Percentiles rank a stretch among this genome's conserved stretches.
phyloP scores from a whole-genome alignment of 2,888 invertebrate genomes.

The Morpho achilles region DNA sequence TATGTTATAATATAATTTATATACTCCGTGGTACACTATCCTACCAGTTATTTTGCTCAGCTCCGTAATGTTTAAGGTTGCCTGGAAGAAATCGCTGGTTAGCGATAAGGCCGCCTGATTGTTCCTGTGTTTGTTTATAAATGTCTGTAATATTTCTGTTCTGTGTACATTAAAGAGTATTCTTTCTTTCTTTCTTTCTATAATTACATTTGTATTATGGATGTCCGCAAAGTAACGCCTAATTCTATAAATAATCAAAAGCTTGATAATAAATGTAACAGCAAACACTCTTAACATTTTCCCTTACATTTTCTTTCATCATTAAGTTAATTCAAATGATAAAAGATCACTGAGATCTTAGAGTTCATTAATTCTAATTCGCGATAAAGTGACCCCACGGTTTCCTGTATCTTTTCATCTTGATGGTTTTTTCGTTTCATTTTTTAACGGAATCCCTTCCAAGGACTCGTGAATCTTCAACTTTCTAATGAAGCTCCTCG shows the following conservation, averaged over 20 bases:
- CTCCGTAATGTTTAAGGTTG: too few relatives aligned
- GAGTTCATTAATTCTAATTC: slow-evolving; percentile 4
- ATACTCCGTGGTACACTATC: too few relatives aligned
- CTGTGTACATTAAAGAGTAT: too few relatives aligned
- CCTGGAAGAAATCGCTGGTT: too few relatives aligned
- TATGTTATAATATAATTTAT: too few relatives aligned
- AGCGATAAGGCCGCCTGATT: too few relatives aligned
- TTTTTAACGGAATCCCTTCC: slow-evolving; percentile 25
- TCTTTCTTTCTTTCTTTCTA: too few relatives aligned
- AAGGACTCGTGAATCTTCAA: slow-evolving; percentile 23
- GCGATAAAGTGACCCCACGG: slow-evolving; percentile 1
- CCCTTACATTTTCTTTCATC: slow-evolving; percentile 7
- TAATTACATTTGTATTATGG: too few relatives aligned
- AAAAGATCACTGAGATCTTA: slow-evolving; percentile 2
- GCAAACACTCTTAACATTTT: slow-evolving; percentile 1
- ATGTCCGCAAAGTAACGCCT: too few relatives aligned
- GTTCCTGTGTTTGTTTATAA: too few relatives aligned
- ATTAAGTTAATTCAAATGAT: slow-evolving; percentile 8
- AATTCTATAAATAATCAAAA: neutral
- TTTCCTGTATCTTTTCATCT: slow-evolving; percentile 19
- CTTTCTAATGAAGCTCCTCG: slow-evolving; percentile 51
- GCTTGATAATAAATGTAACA: neutral
- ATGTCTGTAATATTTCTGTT: too few relatives aligned
- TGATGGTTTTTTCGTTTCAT: slow-evolving; percentile 23
- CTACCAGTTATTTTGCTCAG: too few relatives aligned